Evolutionary conservation across 2,888 invertebrate genomes (phyloP), one percentile per base, ranked within the genome.

Genomic region (Cheilosia soror): DNA sequence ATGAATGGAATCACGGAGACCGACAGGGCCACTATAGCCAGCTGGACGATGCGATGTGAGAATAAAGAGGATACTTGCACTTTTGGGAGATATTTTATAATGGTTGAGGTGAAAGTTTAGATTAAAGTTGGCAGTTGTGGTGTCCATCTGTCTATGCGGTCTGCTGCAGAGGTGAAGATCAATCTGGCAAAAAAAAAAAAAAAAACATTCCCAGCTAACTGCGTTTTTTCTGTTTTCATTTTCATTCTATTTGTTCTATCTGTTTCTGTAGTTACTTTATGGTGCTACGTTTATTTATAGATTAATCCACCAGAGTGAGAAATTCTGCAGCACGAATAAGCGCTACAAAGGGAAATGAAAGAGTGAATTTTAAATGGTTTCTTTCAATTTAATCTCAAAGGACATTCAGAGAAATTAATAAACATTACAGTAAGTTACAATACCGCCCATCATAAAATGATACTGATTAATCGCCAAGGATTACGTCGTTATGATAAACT

Each of bases 41-140:
- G 25, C 15, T 15, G 15, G 15, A 44, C 13, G 15, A 15, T n/a
- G 31, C 33, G 58, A 47, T 47, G 15, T 57, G 58, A 57, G 47
- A 33, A 58, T 31, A 6, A 69, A 58, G 11, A 25, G 27, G 33
- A 27, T 47, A 49, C 44, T 29, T 69, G 29, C 44, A 31, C 29
- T 37, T 55, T 42, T 42, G 2, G 40, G 29, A 31, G 40, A 53
- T 31, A 55, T 55, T 13, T 55, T 29, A 42, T 55, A 68, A 29
- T 55, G 20, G 68, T 44, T 42, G 55, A 68, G 42, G 55, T 68
- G 68, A 68, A 55, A 55, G 57, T 42, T 68, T 42, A 69, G 20
- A 69, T 33, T 69, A 47, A 58, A 57, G 57, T 44, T 44, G 37
- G 69, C 31, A 58, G 57, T 31, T 69, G 25, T 29, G 29, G 33